Percentiles rank a stretch among this genome's conserved stretches.
Evolutionary conservation across 2,888 invertebrate species (phyloP).

Genomic region (Coenonympha arcania): DNA sequence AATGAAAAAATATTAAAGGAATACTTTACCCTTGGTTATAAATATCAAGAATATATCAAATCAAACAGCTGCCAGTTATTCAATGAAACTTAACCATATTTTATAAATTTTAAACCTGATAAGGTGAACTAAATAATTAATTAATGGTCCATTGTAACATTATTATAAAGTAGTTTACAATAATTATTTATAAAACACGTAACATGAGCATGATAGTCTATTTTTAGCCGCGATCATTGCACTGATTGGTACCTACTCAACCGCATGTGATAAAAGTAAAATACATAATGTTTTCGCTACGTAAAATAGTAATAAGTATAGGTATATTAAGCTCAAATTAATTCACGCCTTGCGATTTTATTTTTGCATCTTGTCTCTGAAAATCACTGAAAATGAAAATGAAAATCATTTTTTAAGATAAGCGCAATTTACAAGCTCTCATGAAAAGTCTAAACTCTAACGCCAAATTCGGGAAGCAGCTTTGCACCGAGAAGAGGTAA

Average conservation of each 20-base stretch:
- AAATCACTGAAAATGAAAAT: too few relatives aligned
- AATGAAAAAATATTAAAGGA: not conserved
- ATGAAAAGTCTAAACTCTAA: too few relatives aligned
- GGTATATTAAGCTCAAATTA: too few relatives aligned
- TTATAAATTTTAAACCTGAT: not conserved
- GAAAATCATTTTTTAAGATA: too few relatives aligned
- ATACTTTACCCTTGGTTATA: not conserved
- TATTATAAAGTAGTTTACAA: constrained; percentile 25
- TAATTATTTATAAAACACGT: constrained; percentile 37
- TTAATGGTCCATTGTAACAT: constrained; percentile 14
- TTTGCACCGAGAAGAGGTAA: too few relatives aligned
- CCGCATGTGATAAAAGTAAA: constrained; percentile 52
- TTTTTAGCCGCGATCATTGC: constrained; percentile 57
- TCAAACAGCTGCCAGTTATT: too few relatives aligned
- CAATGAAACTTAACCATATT: not conserved
- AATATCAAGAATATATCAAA: not conserved
- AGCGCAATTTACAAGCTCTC: too few relatives aligned
- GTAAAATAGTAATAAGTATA: too few relatives aligned
- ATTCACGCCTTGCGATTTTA: too few relatives aligned
- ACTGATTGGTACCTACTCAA: constrained; percentile 39
- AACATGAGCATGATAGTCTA: constrained; percentile 41
- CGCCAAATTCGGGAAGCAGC: too few relatives aligned
- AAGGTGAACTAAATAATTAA: constrained; percentile 13
- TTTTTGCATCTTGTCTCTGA: too few relatives aligned
- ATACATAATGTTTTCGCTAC: constrained; percentile 36